These are phyloP conservation scores for Pagetopsis macropterus DNA, from an alignment of 2,797 vertebrate species.

Conservation along the genomic window DNA sequence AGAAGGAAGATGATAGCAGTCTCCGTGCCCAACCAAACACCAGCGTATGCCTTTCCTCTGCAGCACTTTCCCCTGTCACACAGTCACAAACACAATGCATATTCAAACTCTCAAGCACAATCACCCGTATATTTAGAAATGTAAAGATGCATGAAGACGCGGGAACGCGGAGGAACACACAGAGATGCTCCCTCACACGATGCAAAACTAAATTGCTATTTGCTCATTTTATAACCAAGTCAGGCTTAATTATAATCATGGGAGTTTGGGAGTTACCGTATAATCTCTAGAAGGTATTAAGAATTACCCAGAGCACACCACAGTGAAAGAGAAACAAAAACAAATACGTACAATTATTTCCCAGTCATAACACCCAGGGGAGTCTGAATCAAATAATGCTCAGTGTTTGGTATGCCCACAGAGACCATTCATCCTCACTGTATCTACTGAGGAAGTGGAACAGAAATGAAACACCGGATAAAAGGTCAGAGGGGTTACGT, in stretches of 20 bases:
- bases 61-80: conserved; percentile 58
- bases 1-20: conserved; percentile 78
- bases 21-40: conserved; percentile 67
- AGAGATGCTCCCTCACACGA: conserved; percentile 81
- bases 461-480: conserved; percentile 49
- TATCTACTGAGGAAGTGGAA: conserved; percentile 72
- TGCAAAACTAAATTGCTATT: conserved; percentile 83
- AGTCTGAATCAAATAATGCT: conserved; percentile 77
- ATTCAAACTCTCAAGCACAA: conserved; percentile 56
- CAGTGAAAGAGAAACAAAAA: conserved; percentile 81
- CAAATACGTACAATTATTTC: conserved; percentile 83
- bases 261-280: conserved; percentile 84
- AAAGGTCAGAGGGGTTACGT: conserved; percentile 73
- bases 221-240: conserved; percentile 85
- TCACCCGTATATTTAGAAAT: conserved; percentile 58
- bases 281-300: conserved; percentile 85
- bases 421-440: conserved; percentile 76
- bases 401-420: conserved; percentile 71
- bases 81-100: conserved; percentile 37
- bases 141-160: conserved; percentile 56
- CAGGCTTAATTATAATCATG: conserved; percentile 85
- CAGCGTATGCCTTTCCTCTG: conserved; percentile 58
- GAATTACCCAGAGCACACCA: conserved; percentile 81
- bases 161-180: conserved; percentile 67
- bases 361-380: conserved; percentile 79